Evolutionary conservation across 37 sponge, comb jelly and placozoan genomes (phyloP), one percentile per base, ranked within the genome.

Genomic region (Axinella damicornis): DNA sequence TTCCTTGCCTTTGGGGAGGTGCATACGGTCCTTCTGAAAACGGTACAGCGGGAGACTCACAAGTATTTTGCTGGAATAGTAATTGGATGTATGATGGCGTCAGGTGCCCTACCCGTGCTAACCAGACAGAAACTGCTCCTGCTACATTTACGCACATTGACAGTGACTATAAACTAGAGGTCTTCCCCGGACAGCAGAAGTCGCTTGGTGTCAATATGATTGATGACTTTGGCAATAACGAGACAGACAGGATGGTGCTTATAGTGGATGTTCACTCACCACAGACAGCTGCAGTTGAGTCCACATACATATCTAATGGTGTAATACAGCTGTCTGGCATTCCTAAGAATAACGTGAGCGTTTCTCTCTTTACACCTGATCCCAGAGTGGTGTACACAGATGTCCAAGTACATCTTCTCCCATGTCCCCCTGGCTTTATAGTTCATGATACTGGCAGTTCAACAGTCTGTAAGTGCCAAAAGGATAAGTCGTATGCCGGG

Each of bases 1-100:
- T 89, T 19, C 71, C 84, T n/a, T 89, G 89, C 37, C 30, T 63
- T 5, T 89, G 83, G 83, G 71, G 76, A 5, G 52, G 18, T 25
- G 31, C 57, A 0, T 55, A 14, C 20, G 57, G 57, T 34, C 22
- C 32, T 32, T 33, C n/a, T n/a, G n/a, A n/a, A n/a, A n/a, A n/a
- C n/a, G n/a, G n/a, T n/a, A n/a, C 69, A 24, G 2, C 34, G 6
- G 36, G 13, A 34, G 31, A 27, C 17, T 20, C 20, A 20, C 20
- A 25, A 2, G 76, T 55, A 21, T 25, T 74, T 27, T 74, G 57
- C 22, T 74, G 76, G 57, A 21, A 12, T 55, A 25, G 54, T 16
- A 56, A 74, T 27, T 74, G 56, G 56, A 55, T 54, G 21, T 53
- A 74, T 74, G 27, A 53, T 54, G 76, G 35, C 34, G 55, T 17